These are phyloP conservation scores for Papilio aristodemus DNA, from an alignment of 1,140 invertebrate species.

Conservation along the genomic window DNA sequence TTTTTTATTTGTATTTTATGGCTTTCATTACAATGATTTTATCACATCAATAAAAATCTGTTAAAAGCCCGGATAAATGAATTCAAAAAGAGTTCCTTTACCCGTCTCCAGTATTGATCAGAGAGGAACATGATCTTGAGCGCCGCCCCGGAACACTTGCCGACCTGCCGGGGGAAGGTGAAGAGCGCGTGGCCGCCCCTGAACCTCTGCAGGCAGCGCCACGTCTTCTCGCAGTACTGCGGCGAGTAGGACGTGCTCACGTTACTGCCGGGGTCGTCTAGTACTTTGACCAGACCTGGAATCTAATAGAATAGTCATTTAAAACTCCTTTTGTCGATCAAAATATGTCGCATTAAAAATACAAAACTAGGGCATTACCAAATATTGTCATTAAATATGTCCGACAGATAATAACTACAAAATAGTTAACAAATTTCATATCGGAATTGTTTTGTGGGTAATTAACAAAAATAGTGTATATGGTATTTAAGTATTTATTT, in stretches of 20 bases:
- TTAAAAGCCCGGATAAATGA: neutral
- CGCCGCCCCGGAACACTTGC: slow-evolving; percentile 98
- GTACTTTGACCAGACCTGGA: slow-evolving; percentile 88
- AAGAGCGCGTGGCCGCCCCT: slow-evolving; percentile 92
- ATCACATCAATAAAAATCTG: neutral
- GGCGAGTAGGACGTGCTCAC: slow-evolving; percentile 95
- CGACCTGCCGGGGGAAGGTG: slow-evolving; percentile 92
- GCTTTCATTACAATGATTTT: too few relatives aligned
- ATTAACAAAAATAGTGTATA: too few relatives aligned
- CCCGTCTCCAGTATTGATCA: slow-evolving; percentile 91
- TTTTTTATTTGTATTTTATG: too few relatives aligned
- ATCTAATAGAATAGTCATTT: slow-evolving; percentile 83
- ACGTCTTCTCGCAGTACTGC: slow-evolving; percentile 90
- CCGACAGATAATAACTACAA: neutral
- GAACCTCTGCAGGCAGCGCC: slow-evolving; percentile 85
- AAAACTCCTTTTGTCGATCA: neutral
- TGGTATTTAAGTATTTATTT: too few relatives aligned
- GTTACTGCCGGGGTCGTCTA: slow-evolving; percentile 83
- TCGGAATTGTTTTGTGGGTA: too few relatives aligned
- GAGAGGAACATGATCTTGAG: slow-evolving; percentile 97
- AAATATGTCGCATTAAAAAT: too few relatives aligned
- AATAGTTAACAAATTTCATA: too few relatives aligned
- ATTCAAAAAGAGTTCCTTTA: slow-evolving; percentile 59
- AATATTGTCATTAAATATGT: too few relatives aligned
- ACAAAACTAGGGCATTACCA: too few relatives aligned